Base-by-base conservation (phyloP, 2,888 invertebrate genomes). In the Lasius platythorax region DNA sequence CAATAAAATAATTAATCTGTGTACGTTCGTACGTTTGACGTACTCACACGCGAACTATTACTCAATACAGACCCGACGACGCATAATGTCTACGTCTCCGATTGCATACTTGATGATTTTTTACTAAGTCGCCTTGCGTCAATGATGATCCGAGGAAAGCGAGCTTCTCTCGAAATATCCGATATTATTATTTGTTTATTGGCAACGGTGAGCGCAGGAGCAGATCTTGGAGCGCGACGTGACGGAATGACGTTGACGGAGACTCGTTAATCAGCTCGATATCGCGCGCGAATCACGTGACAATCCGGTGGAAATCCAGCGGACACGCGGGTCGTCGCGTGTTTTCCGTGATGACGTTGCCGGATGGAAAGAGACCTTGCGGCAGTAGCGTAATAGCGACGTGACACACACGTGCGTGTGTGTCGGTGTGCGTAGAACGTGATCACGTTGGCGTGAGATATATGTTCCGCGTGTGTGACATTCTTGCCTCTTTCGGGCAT, bases 361-460 rank as follows among this genome's bases (percentile, higher is more conserved):
- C n/a, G 56, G n/a, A 37, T 43, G 72, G 76, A 40, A 37, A 37
- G 23, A 43, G 83, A 61, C 89, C 87, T 89, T 89, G 89, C 70
- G 46, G 43, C 58, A 73, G 33, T 56, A 82, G 85, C 4, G 9
- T 70, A 83, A 43, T 43, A 23, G 72, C 15, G 53, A 76, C 53
- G 66, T 64, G 73, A 68, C 73, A 63, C 82, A 73, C 53, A 63
- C 23, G 23, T 79, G 72, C 28, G 67, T 53, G 58, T 46, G 40
- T 56, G 40, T 68, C 15, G 15, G 33, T 23, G 23, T 0, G 40
- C 30, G 30, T 56, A 56, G 56, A 53, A 70, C 68, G 68, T 56
- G 50, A 68, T 66, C 50, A 66, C 67, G 76, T 66, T 66, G 50
- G 37, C 75, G 30, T 33, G 64, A 76, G 23, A 28, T 40, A 50